These are phyloP conservation scores for Cyphomyrus plagiostoma DNA, from an alignment of 2,113 vertebrate genomes.

Conservation along the genomic window DNA sequence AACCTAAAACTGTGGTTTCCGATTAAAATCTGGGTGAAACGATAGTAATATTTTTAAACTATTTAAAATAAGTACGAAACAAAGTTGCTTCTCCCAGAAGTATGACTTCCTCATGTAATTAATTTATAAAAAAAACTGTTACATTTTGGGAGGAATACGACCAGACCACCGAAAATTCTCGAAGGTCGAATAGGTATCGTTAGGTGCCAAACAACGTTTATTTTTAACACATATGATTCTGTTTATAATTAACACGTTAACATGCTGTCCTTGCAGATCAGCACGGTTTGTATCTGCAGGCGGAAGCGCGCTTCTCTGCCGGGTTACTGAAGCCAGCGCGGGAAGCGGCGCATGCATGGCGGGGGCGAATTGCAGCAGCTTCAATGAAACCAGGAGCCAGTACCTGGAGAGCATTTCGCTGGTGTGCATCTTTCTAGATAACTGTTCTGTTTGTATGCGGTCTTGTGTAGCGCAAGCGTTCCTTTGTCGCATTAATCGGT, in stretches of 20 bases:
- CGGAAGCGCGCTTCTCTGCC: not conserved
- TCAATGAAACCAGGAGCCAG: not conserved
- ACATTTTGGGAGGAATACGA: not conserved
- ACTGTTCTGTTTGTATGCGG: not conserved
- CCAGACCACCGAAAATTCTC: not conserved
- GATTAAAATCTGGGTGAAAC: not conserved
- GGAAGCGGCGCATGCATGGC: not conserved
- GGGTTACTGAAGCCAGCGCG: not conserved
- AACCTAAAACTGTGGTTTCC: not conserved
- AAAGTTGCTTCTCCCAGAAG: not conserved
- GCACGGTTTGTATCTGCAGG: not conserved
- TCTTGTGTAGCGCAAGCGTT: not conserved
- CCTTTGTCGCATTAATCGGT: not conserved
- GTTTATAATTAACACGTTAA: not conserved
- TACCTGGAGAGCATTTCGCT: conserved; percentile 1
- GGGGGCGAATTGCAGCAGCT: not conserved
- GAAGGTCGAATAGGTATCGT: not conserved
- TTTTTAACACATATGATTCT: not conserved
- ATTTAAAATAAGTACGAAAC: not conserved
- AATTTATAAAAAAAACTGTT: not conserved
- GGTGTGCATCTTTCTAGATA: not conserved
- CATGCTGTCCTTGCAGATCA: not conserved
- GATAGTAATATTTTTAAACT: not conserved
- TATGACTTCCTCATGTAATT: not conserved
- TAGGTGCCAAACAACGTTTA: not conserved